phyloP scores from a whole-genome alignment of 2,113 vertebrate species.

The Nothoprocta perdicaria region DNA sequence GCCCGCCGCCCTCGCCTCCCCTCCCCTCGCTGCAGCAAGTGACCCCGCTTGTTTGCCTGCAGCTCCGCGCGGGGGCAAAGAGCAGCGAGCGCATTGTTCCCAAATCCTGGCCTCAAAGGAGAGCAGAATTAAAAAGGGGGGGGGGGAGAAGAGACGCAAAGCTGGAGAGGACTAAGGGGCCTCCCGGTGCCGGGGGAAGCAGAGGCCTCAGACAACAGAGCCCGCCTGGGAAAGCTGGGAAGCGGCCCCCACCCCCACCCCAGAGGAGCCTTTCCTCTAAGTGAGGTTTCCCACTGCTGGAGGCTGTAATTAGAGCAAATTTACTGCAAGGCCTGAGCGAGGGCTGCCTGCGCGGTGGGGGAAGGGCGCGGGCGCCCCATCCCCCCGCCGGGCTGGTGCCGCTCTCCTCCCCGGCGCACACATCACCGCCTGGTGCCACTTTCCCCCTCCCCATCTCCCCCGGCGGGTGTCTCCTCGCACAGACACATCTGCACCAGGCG shows the following conservation, averaged over 20 bases:
- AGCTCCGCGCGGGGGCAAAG: slow-evolving; percentile 37
- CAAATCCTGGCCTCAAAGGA: slow-evolving; percentile 54
- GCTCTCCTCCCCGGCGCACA: slow-evolving; percentile 7
- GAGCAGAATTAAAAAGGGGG: slow-evolving; percentile 32
- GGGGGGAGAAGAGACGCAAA: slow-evolving; percentile 38
- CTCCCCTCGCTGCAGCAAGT: neutral
- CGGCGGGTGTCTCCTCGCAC: neutral
- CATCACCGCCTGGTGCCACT: slow-evolving; percentile 37
- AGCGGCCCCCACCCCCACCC: slow-evolving; percentile 64
- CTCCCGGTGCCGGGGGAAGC: slow-evolving; percentile 65
- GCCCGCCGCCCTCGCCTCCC: neutral
- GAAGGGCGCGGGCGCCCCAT: slow-evolving; percentile 50
- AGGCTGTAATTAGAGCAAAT: slow-evolving; percentile 84
- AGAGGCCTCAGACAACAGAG: slow-evolving; percentile 69
- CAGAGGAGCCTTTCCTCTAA: slow-evolving; percentile 75
- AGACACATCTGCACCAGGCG: neutral
- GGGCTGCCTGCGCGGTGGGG: slow-evolving; percentile 73
- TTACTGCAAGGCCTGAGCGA: slow-evolving; percentile 76
- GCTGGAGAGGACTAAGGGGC: slow-evolving; percentile 69
- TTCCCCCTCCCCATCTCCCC: slow-evolving; percentile 3
- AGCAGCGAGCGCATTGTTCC: slow-evolving; percentile 59
- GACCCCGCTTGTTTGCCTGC: slow-evolving; percentile 38
- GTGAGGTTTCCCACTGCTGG: slow-evolving; percentile 82
- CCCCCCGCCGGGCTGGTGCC: slow-evolving; percentile 49
- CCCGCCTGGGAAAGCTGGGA: slow-evolving; percentile 69